phyloP scores from a whole-genome alignment of 2,113 vertebrate genomes.

The Anser cygnoides region DNA sequence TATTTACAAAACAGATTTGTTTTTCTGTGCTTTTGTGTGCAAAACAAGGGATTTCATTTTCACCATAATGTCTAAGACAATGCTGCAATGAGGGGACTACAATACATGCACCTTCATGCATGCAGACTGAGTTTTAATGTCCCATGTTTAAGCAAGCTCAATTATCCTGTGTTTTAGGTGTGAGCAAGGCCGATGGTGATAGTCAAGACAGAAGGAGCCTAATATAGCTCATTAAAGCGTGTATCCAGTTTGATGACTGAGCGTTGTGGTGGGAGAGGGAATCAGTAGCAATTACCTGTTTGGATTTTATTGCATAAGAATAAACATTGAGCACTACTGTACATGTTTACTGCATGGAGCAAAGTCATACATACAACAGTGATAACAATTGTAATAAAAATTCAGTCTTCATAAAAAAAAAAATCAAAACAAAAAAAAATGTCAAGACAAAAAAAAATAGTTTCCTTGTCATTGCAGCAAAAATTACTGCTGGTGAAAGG shows the following conservation, averaged over 20 bases:
- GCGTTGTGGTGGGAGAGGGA: background rate
- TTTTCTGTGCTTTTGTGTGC: background rate
- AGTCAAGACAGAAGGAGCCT: background rate
- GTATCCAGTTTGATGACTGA: background rate
- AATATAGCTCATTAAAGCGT: background rate
- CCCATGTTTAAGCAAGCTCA: background rate
- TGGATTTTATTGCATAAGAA: background rate
- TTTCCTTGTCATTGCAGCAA: background rate
- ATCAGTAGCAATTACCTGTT: background rate
- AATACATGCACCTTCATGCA: fast-evolving
- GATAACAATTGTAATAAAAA: background rate
- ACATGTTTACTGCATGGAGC: background rate
- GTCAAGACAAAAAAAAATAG: background rate
- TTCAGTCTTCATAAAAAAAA: background rate
- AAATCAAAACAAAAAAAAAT: background rate
- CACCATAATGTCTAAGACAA: fast-evolving
- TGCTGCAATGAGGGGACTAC: fast-evolving
- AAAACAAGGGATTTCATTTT: background rate
- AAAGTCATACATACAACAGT: background rate
- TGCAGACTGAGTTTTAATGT: background rate
- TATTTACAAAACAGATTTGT: background rate
- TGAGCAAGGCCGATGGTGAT: background rate
- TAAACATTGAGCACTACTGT: background rate
- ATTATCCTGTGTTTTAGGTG: background rate
- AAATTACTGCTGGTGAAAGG: background rate